Conservation (phyloP, 1,140 invertebrate species). For the Drosophila miranda region DNA sequence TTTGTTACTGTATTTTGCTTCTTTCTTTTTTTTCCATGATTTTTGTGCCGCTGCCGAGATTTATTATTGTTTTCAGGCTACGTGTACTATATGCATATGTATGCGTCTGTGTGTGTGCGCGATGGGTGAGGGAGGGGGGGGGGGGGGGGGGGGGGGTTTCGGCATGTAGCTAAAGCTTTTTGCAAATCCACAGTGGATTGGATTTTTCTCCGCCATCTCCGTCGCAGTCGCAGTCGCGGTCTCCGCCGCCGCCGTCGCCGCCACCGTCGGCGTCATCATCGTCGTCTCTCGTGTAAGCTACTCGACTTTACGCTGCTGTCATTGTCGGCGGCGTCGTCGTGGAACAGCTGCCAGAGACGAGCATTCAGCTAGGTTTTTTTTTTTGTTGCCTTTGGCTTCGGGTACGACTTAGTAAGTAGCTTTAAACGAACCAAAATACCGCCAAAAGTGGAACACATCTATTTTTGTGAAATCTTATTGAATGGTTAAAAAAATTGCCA, state of each 20-base stretch:
- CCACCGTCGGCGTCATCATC: conserved; percentile 37
- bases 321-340: conserved; percentile 11
- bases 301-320: conserved; percentile 38
- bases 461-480: too few species aligned
- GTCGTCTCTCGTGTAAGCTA: conserved; percentile 28
- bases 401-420: neutral
- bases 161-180: conserved; percentile 55
- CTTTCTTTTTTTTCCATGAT: conserved; percentile 52
- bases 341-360: conserved; percentile 15
- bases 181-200: conserved; percentile 62
- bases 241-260: conserved; percentile 10
- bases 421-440: neutral
- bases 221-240: conserved; percentile 10
- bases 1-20: conserved; percentile 58
- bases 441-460: neutral
- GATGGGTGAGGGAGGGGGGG: neutral
- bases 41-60: conserved; percentile 60
- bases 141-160: conserved; percentile 11
- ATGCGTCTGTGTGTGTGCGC: conserved; percentile 3
- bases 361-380: conserved; percentile 12
- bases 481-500: too few species aligned
- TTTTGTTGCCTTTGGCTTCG: neutral
- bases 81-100: conserved; percentile 9
- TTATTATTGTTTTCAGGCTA: conserved; percentile 68
- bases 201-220: conserved; percentile 42